These are phyloP conservation scores for Oncorhynchus gorbuscha DNA, from an alignment of 2,113 vertebrate species.

Conservation along the genomic window DNA sequence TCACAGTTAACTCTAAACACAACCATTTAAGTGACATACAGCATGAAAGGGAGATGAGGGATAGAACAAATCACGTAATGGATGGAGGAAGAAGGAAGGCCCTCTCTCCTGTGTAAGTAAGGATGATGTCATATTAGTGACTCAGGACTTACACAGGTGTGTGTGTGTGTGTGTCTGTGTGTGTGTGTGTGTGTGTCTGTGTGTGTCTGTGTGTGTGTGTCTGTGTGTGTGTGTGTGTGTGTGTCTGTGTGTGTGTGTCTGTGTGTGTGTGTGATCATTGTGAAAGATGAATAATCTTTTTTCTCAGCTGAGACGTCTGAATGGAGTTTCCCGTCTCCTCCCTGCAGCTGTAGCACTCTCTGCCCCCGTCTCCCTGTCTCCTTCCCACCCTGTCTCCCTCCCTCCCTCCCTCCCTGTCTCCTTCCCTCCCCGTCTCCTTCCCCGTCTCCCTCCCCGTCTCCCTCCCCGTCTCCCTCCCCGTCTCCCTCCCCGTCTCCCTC, in stretches of 20 bases:
- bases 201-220: conserved; percentile 20
- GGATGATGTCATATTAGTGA: conserved; percentile 34
- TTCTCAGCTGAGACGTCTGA: conserved; percentile 32
- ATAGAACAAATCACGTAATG: neutral
- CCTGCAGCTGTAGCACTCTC: conserved; percentile 53
- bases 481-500: neutral
- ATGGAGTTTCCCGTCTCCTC: conserved; percentile 39
- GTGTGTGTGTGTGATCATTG: conserved; percentile 31
- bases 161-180: neutral
- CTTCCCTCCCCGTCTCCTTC: conserved; percentile 7
- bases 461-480: neutral
- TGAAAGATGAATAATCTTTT: conserved; percentile 48
- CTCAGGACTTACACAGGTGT: conserved; percentile 53
- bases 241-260: conserved; percentile 22
- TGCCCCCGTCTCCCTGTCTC: neutral
- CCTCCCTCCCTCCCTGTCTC: no score
- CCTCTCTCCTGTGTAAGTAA: neutral
- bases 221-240: neutral
- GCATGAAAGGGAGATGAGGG: neutral
- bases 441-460: neutral
- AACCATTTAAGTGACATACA: neutral
- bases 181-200: conserved; percentile 7
- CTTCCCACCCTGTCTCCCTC: neutral
- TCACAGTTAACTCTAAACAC: neutral
- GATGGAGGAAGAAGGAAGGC: neutral